Percentiles rank a stretch among this genome's conserved stretches.
phyloP scores from a whole-genome alignment of 2,888 invertebrate genomes.

The Drosophila quinaria region DNA sequence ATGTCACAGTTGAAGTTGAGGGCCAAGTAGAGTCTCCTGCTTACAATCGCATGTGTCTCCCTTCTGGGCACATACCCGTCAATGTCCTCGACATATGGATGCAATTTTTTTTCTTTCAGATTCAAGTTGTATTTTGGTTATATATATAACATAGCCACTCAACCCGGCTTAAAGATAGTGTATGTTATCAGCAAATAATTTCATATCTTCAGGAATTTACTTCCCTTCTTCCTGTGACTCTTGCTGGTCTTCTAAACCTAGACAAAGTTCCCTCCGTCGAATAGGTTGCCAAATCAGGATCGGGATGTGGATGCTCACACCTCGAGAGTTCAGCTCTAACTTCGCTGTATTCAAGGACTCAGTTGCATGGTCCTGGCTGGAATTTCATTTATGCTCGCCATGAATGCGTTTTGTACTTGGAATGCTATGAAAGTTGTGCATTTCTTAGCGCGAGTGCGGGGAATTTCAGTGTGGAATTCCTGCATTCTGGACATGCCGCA shows the following conservation, averaged over 20 bases:
- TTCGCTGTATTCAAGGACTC: conserved; percentile 29
- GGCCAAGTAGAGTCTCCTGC: conserved; percentile 26
- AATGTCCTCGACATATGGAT: conserved; percentile 49
- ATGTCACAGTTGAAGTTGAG: conserved; percentile 38
- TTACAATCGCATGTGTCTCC: not conserved
- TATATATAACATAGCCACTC: not conserved
- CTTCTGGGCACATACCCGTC: not conserved
- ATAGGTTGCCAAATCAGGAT: not conserved
- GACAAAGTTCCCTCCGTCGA: not conserved
- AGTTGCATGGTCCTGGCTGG: conserved; percentile 57
- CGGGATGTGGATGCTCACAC: conserved; percentile 5
- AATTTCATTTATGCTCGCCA: conserved; percentile 77
- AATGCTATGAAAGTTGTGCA: conserved; percentile 78
- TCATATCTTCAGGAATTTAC: not conserved
- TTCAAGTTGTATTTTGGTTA: not conserved
- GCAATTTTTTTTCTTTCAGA: conserved; percentile 32
- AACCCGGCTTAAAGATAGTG: not conserved
- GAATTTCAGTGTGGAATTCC: conserved; percentile 79
- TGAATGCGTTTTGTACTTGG: conserved; percentile 76
- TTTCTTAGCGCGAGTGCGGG: conserved; percentile 78
- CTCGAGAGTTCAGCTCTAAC: conserved; percentile 11
- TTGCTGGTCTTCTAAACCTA: not conserved
- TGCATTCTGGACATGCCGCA: conserved; percentile 74
- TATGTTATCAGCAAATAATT: not conserved
- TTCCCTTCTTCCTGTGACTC: not conserved